Evolutionary conservation across 23 tunicate species (phyloP).

Genomic region (Halocynthia roretzi): DNA sequence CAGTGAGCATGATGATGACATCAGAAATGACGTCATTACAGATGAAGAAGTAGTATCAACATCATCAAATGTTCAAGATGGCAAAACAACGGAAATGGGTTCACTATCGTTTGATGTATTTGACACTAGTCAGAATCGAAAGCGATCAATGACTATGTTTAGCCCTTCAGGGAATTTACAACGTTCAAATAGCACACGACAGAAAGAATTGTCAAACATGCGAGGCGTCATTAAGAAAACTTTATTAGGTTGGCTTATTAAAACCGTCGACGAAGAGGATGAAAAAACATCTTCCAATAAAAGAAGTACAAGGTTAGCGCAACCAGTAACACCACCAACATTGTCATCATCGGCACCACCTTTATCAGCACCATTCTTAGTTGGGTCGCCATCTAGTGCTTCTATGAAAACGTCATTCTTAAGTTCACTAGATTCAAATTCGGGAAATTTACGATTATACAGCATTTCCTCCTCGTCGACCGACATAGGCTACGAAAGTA

Average conservation of each 20-base stretch:
- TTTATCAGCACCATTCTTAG: not conserved
- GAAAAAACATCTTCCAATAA: not conserved
- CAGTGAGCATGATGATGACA: no score
- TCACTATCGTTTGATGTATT: no score
- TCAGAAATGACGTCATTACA: not conserved
- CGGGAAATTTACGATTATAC: not conserved
- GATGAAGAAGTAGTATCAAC: not conserved
- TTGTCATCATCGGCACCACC: not conserved
- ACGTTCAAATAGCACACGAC: no score
- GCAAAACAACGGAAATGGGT: no score
- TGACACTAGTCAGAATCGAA: no score
- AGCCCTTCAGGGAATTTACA: no score
- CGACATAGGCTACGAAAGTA: slow-evolving; percentile 26
- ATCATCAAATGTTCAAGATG: not conserved
- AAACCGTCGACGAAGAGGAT: not conserved
- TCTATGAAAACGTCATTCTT: not conserved
- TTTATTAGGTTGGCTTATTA: not conserved
- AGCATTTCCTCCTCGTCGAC: slow-evolving; percentile 5
- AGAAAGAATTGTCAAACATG: no score
- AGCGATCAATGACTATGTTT: no score
- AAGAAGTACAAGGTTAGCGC: not conserved
- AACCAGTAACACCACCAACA: not conserved
- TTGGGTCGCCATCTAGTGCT: not conserved
- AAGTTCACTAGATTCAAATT: not conserved
- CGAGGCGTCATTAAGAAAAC: no score